Evolutionary conservation across 2,888 invertebrate genomes (phyloP), one percentile per base, ranked within the genome.

Genomic region (Tetheella fluctuosa): DNA sequence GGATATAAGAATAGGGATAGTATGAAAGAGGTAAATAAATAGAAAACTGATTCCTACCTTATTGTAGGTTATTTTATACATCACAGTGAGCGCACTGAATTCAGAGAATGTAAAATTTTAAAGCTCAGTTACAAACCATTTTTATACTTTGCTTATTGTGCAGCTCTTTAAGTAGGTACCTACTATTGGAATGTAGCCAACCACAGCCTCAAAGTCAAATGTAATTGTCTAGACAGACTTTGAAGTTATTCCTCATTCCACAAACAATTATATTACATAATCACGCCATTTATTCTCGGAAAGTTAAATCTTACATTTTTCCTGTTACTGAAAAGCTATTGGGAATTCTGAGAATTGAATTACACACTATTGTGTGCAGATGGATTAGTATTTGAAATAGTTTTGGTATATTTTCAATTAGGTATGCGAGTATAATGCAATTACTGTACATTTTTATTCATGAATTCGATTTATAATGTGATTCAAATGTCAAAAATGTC

Each of bases 201-300:
- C 17, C 8, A 48, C 20, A 48, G 48, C 17, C 20, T 48, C n/a
- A 48, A 48, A 48, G 10, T 48, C 48, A 48, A 48, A 48, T 20
- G 39, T 39, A 39, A 39, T 39, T 39, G 48, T 48, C 48, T 48
- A 48, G 48, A 48, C 48, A 42, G n/a, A 48, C 48, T 20, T 20
- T 20, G 34, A 34, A 48, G 48, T 20, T 20, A 48, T 48, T 48
- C 20, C 20, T 48, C 48, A 48, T 48, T 48, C 17, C 48, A 34
- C 34, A 48, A 48, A 48, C 48, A 17, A 48, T 48, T 1, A 48
- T 48, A n/a, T 17, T n/a, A 20, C 10, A 48, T 20, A 48, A 48
- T 48, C 48, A 42, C 48, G 20, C 48, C 10, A 20, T 2, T 48
- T 10, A 48, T 48, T 48, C 48, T 48, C 48, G 6, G 48, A 20